Percentiles rank a stretch among this genome's conserved stretches.
phyloP scores from a whole-genome alignment of 2,888 invertebrate genomes.

The Dorcus hopei region DNA sequence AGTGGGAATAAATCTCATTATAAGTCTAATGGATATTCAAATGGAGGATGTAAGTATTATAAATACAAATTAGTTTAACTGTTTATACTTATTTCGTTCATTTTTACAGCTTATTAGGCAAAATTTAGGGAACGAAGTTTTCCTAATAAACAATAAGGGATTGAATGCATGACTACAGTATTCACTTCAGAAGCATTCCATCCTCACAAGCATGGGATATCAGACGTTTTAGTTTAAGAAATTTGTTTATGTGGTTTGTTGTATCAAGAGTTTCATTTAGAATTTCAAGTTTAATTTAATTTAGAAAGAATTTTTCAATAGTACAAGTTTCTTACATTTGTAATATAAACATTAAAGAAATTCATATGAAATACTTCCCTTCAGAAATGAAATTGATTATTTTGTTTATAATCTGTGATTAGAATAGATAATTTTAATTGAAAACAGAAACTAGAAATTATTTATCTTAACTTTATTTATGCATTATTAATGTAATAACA shows the following conservation, averaged over 20 bases:
- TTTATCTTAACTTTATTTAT: too few species aligned
- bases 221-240: not conserved
- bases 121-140: not conserved
- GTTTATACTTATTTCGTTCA: not conserved
- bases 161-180: slow-evolving; percentile 6
- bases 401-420: too few species aligned
- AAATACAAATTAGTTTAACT: not conserved
- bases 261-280: too few species aligned
- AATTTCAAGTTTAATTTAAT: too few species aligned
- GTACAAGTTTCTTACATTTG: too few species aligned
- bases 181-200: slow-evolving; percentile 16
- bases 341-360: too few species aligned
- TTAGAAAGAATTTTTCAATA: too few species aligned
- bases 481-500: too few species aligned
- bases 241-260: not conserved
- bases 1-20: slow-evolving; percentile 10
- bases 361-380: too few species aligned
- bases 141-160: not conserved
- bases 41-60: slow-evolving; percentile 22
- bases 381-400: too few species aligned
- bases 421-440: too few species aligned
- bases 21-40: slow-evolving; percentile 29
- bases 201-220: slow-evolving; percentile 4
- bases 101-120: not conserved
- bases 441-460: too few species aligned